A percentile compares a stretch with the other conserved stretches of the same genome.
Conservation (phyloP, 2,797 vertebrate genomes). For the Jordanella pulchra region DNA sequence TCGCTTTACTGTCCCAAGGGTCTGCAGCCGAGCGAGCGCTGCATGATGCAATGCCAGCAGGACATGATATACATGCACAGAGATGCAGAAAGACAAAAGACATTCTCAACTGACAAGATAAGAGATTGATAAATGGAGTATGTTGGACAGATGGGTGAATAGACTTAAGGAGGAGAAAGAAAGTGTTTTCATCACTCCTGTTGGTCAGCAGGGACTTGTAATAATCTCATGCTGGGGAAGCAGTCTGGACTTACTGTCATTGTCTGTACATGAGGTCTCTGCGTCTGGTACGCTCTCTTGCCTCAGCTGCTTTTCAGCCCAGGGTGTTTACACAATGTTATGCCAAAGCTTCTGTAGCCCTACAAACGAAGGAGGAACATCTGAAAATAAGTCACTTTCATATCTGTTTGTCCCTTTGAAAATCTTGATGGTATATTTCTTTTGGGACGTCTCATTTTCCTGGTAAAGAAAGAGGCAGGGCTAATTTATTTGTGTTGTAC, state of each 20-base stretch:
- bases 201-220: constrained; percentile 57
- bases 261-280: constrained; percentile 43
- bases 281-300: constrained; percentile 39
- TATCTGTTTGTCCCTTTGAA: constrained; percentile 12
- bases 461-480: constrained; percentile 2
- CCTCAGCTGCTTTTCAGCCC: constrained; percentile 11
- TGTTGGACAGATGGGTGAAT: constrained; percentile 60
- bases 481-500: no score
- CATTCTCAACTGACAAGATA: constrained; percentile 50
- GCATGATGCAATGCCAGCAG: constrained; percentile 48
- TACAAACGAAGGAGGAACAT: not conserved
- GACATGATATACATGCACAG: constrained; percentile 50
- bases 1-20: constrained; percentile 69
- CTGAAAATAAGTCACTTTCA: constrained; percentile 35
- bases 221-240: constrained; percentile 62
- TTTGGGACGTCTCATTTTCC: not conserved
- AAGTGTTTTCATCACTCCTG: constrained; percentile 50
- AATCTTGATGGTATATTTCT: not conserved
- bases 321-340: constrained; percentile 7
- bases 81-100: constrained; percentile 56
- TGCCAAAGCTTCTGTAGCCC: constrained; percentile 7
- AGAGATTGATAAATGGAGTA: constrained; percentile 48
- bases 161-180: constrained; percentile 50
- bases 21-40: constrained; percentile 62
- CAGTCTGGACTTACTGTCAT: constrained; percentile 65